Evolutionary conservation across 2,888 invertebrate species (phyloP).

Genomic region (Orchestes rusci): DNA sequence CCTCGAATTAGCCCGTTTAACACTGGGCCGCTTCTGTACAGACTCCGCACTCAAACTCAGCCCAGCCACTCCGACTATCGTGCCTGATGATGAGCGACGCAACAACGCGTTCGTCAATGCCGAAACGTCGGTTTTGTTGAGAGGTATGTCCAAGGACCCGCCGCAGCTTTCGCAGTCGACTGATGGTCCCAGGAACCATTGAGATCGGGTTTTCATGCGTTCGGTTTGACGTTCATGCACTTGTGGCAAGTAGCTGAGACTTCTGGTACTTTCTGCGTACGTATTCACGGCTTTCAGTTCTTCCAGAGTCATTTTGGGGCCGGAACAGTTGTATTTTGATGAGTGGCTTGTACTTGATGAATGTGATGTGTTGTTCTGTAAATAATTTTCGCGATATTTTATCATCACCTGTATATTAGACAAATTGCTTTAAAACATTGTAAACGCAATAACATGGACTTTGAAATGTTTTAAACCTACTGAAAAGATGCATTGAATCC

Average conservation of each 20-base stretch:
- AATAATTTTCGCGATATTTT: no score
- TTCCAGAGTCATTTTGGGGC: slow-evolving; percentile 71
- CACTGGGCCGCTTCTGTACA: slow-evolving; percentile 52
- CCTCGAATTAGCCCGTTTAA: slow-evolving; percentile 51
- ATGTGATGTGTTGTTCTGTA: slow-evolving; percentile 50
- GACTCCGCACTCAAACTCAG: slow-evolving; percentile 58
- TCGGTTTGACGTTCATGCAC: slow-evolving; percentile 95
- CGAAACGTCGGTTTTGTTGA: slow-evolving; percentile 41
- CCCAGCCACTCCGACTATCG: slow-evolving; percentile 54
- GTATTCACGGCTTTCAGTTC: slow-evolving; percentile 80
- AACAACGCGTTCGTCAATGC: slow-evolving; percentile 41
- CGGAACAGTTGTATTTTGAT: slow-evolving; percentile 58
- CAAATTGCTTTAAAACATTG: no score
- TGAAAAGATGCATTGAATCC: no score
- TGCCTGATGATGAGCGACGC: slow-evolving; percentile 51
- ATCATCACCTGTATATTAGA: no score
- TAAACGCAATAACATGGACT: no score
- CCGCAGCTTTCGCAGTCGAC: slow-evolving; percentile 46
- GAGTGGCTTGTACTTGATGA: slow-evolving; percentile 68
- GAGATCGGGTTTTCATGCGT: slow-evolving; percentile 92
- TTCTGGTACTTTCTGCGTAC: slow-evolving; percentile 87
- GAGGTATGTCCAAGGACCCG: slow-evolving; percentile 44
- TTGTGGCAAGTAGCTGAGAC: slow-evolving; percentile 85
- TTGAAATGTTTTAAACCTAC: no score
- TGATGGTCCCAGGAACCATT: slow-evolving; percentile 87